These are phyloP conservation scores for Tympanuchus pallidicinctus DNA, from an alignment of 2,113 vertebrate species.

Conservation along the genomic window DNA sequence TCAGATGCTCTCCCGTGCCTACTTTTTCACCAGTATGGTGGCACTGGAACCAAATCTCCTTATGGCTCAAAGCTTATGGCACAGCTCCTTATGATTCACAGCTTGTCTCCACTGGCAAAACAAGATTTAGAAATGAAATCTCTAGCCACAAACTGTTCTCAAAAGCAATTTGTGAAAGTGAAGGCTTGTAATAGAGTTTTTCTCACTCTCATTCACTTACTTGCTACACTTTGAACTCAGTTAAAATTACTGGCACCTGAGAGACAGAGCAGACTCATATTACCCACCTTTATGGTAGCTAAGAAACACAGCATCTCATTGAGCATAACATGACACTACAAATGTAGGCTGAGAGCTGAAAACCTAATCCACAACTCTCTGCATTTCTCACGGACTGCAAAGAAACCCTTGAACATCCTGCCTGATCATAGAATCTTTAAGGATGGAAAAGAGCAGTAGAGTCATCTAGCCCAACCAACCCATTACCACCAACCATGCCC, in stretches of 20 bases:
- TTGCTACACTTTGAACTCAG: not conserved
- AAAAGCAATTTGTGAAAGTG: not conserved
- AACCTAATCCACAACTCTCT: not conserved
- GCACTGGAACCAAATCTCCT: not conserved
- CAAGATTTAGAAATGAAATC: not conserved
- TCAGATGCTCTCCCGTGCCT: not conserved
- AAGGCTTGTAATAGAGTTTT: not conserved
- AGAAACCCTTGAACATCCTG: not conserved
- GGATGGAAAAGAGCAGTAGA: too few species aligned
- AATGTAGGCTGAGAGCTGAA: not conserved
- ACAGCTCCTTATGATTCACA: not conserved
- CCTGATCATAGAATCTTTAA: not conserved
- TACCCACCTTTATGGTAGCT: not conserved
- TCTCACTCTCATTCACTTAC: not conserved
- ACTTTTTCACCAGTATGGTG: accelerated
- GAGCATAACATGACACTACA: not conserved
- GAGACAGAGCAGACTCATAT: not conserved
- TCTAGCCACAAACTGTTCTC: not conserved
- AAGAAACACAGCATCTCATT: not conserved
- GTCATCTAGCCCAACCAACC: too few species aligned
- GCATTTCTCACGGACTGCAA: not conserved
- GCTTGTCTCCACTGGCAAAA: not conserved
- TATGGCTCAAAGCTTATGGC: not conserved
- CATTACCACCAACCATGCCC: too few species aligned
- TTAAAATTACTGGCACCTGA: not conserved